A percentile compares a stretch with the other conserved stretches of the same genome.
These are phyloP conservation scores for Catonia carolina DNA, from an alignment of 2,888 invertebrate species.

Conservation along the genomic window DNA sequence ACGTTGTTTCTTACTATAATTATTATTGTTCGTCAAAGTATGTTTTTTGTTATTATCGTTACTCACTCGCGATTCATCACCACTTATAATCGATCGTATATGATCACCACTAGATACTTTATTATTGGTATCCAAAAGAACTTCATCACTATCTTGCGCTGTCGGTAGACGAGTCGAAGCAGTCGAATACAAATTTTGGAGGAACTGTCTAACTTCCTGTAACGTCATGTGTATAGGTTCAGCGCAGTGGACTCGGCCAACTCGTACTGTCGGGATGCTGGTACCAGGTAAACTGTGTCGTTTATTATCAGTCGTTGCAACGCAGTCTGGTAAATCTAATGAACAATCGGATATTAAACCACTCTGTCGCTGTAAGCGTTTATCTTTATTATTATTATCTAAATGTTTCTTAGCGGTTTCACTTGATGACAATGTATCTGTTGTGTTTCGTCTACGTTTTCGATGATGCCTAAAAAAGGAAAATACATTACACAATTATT, in stretches of 20 bases:
- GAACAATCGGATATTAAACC: neutral
- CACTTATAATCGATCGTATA: neutral
- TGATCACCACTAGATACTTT: neutral
- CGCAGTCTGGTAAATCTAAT: neutral
- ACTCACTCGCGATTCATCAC: neutral
- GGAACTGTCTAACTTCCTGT: slow-evolving; percentile 74
- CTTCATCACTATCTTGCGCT: no score
- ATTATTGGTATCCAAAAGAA: neutral
- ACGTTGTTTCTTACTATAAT: no score
- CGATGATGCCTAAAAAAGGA: slow-evolving; percentile 38
- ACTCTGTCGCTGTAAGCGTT: no score
- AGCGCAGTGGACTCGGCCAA: slow-evolving; percentile 39
- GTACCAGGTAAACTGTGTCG: slow-evolving; percentile 24
- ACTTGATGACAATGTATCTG: neutral
- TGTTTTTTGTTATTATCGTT: no score
- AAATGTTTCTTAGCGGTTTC: no score
- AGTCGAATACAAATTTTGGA: slow-evolving; percentile 70
- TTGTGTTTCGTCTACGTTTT: slow-evolving; percentile 45
- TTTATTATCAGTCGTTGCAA: slow-evolving; percentile 7
- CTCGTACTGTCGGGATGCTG: neutral
- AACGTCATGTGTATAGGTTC: slow-evolving; percentile 80
- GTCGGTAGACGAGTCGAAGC: slow-evolving; percentile 14
- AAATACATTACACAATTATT: neutral
- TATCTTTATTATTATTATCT: no score
- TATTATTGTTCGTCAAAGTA: no score